Percentiles rank a stretch among this genome's conserved stretches.
These are phyloP conservation scores for Drosophila kuntzei DNA, from an alignment of 2,888 invertebrate genomes.

Conservation along the genomic window DNA sequence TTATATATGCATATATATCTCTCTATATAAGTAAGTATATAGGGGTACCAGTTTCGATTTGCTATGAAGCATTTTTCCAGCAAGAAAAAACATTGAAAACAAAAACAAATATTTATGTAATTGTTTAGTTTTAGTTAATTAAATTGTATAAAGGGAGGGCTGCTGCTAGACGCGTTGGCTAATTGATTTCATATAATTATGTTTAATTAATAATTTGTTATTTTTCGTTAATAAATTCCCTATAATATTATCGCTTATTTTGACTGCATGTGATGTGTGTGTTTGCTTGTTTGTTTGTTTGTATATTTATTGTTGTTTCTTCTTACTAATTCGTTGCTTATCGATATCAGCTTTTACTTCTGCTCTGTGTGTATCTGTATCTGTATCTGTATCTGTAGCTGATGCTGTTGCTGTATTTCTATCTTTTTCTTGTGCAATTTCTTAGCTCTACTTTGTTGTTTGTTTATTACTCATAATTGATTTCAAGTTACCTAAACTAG, in stretches of 20 bases:
- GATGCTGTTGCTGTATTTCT: slow-evolving; percentile 24
- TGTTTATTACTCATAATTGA: slow-evolving; percentile 59
- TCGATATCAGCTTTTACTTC: slow-evolving; percentile 49
- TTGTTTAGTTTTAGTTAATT: slow-evolving; percentile 34
- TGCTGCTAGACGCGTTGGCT: slow-evolving; percentile 58
- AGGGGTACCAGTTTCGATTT: slow-evolving; percentile 50
- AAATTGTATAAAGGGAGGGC: slow-evolving; percentile 16
- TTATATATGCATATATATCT: slow-evolving; percentile 42
- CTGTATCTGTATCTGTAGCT: slow-evolving; percentile 20
- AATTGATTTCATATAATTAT: slow-evolving; percentile 53
- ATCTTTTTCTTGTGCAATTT: slow-evolving; percentile 62
- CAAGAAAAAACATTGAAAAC: slow-evolving; percentile 35
- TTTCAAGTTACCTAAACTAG: slow-evolving; percentile 70
- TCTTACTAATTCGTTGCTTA: slow-evolving; percentile 73
- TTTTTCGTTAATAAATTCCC: slow-evolving; percentile 54
- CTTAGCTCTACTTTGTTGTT: slow-evolving; percentile 68
- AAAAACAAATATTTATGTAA: slow-evolving; percentile 24
- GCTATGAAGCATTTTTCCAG: slow-evolving; percentile 50
- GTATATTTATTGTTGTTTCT: slow-evolving; percentile 36
- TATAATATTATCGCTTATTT: slow-evolving; percentile 49
- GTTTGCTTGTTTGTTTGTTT: slow-evolving; percentile 55
- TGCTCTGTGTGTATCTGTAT: slow-evolving; percentile 20
- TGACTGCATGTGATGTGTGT: slow-evolving; percentile 41
- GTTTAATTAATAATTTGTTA: slow-evolving; percentile 32
- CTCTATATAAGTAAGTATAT: slow-evolving; percentile 23